A percentile compares a stretch with the other conserved stretches of the same genome.
Evolutionary conservation across 2,113 vertebrate genomes (phyloP).

Genomic region (Brachyistius frenatus): DNA sequence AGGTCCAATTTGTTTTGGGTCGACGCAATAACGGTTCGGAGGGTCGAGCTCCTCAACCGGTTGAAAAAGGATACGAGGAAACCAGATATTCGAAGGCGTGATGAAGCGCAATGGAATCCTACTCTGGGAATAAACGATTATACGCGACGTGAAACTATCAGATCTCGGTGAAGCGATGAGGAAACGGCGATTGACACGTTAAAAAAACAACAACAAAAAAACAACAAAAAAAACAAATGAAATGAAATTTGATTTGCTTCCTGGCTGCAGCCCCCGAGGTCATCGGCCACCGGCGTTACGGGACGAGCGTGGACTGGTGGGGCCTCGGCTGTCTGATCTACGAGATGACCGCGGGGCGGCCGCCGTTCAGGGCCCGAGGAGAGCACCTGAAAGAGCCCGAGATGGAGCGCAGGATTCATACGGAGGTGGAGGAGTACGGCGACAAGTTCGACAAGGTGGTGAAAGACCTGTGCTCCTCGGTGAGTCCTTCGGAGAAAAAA

Average conservation of each 20-base stretch:
- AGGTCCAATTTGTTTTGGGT: too few species aligned
- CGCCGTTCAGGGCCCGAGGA: conserved; percentile 79
- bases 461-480: conserved; percentile 81
- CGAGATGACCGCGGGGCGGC: conserved; percentile 87
- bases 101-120: too few species aligned
- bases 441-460: conserved; percentile 78
- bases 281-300: conserved; percentile 82
- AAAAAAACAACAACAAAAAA: too few species aligned
- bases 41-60: too few species aligned
- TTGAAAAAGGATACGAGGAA: too few species aligned
- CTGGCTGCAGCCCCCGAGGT: conserved; percentile 87
- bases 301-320: conserved; percentile 89
- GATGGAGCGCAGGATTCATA: conserved; percentile 84
- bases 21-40: too few species aligned
- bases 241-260: background rate
- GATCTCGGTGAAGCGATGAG: too few species aligned
- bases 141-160: too few species aligned
- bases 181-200: too few species aligned
- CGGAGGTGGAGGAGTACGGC: conserved; percentile 69
- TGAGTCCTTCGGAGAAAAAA: conserved; percentile 57
- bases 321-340: conserved; percentile 90
- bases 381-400: conserved; percentile 82
- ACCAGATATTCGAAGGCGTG: too few species aligned
- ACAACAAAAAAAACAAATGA: too few species aligned
- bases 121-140: too few species aligned